phyloP scores from a whole-genome alignment of 2,797 vertebrate genomes.

The Arnoldichthys spilopterus region DNA sequence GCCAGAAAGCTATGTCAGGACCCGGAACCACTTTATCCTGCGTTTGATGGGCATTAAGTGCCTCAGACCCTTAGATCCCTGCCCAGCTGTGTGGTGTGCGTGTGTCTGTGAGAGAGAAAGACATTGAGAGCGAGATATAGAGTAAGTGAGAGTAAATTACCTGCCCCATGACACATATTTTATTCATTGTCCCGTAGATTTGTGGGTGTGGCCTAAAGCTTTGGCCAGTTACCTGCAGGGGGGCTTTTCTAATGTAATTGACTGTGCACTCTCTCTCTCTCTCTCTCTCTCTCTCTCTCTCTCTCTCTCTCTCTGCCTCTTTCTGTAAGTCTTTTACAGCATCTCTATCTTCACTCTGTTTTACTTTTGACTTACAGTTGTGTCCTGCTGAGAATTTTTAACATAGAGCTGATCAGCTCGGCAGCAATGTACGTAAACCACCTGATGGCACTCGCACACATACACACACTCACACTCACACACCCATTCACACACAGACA shows the following conservation, averaged over 20 bases:
- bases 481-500: slow-evolving; percentile 1
- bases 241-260: slow-evolving; percentile 53
- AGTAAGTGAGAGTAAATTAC: slow-evolving; percentile 24
- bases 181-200: not conserved
- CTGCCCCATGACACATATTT: slow-evolving; percentile 24
- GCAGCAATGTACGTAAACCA: slow-evolving; percentile 19
- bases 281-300: no score
- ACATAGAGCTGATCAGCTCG: slow-evolving; percentile 28
- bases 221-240: slow-evolving; percentile 62
- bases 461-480: not conserved
- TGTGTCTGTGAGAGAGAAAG: slow-evolving; percentile 23
- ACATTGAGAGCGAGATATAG: not conserved
- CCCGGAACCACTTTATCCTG: slow-evolving; percentile 64
- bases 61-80: slow-evolving; percentile 62
- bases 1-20: slow-evolving; percentile 65
- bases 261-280: not conserved
- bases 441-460: slow-evolving; percentile 16
- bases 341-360: not conserved
- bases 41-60: slow-evolving; percentile 64
- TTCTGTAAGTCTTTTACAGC: not conserved
- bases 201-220: slow-evolving; percentile 45
- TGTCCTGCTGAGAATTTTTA: slow-evolving; percentile 23
- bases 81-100: slow-evolving; percentile 25
- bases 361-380: not conserved
- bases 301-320: no score